These are phyloP conservation scores for Gasterosteus nipponicus DNA, from an alignment of 2,113 vertebrate genomes.

Conservation along the genomic window DNA sequence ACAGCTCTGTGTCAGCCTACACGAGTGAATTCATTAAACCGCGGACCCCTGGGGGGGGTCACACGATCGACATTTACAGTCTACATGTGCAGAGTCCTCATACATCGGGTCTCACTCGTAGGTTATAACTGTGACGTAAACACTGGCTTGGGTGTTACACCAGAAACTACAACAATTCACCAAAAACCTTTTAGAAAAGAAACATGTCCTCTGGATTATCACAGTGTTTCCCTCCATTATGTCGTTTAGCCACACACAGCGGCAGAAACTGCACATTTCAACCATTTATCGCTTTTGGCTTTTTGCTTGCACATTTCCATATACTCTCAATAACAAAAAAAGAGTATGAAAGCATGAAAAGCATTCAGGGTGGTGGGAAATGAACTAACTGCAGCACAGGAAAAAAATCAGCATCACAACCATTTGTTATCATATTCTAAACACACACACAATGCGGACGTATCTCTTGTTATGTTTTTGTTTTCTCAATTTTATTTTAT, in stretches of 20 bases:
- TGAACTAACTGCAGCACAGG: neutral
- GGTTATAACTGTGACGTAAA: neutral
- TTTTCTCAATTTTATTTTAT: neutral
- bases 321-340: neutral
- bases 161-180: neutral
- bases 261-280: neutral
- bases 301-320: neutral
- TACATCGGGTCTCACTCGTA: constrained; percentile 21
- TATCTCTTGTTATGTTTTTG: neutral
- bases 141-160: neutral
- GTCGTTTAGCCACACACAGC: neutral
- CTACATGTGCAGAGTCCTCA: constrained; percentile 34
- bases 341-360: neutral
- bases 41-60: constrained; percentile 42
- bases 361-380: neutral
- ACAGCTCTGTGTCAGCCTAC: constrained; percentile 57
- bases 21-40: constrained; percentile 58
- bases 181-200: neutral
- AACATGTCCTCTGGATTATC: neutral
- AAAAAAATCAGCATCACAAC: neutral
- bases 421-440: neutral
- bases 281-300: neutral
- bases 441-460: neutral
- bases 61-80: constrained; percentile 60
- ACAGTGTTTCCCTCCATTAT: neutral